Base-by-base conservation (phyloP, 2,797 vertebrate genomes). In the Muscicapa comitata region DNA sequence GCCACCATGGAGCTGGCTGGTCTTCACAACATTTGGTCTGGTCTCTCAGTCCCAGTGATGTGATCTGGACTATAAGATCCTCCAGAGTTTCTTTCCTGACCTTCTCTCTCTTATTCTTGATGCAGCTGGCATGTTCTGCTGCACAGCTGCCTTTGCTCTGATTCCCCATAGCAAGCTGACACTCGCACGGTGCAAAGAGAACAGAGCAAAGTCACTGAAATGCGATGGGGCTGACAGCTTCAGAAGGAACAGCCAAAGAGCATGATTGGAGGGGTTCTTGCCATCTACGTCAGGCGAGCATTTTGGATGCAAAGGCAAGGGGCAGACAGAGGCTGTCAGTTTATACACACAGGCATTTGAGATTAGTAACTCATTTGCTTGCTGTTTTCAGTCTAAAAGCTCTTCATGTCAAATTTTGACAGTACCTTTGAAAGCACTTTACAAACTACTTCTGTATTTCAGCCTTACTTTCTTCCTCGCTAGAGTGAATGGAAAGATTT, bases 281-380 rank as follows among this genome's bases (percentile, higher is more conserved):
- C 86, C 82, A 73, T 67, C 71, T 91, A 87, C 79, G 87, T 92
- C 81, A 93, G 65, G 88, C 88, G 88, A 94, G 40, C 7, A 20
- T 89, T 95, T 91, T 83, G 74, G 54, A 96, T 90, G 75, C 43
- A 95, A 80, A 95, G 63, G 70, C 84, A 95, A 86, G 80, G 90
- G 88, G 68, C 72, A 95, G 89, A 94, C 81, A 91, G 93, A 95
- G 96, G 71, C 75, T 96, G 95, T 93, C 94, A 96, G 21, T 6
- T 93, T 86, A 83, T 74, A 57, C 50, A 92, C 57, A 92, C 25
- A 94, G 72, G 40, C 31, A 43, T 84, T 91, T 94, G 66, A 95
- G 76, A 96, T 95, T 91, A 96, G 84, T 86, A 91, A 73, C 91
- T 95, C 85, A 90, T 96, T 95, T 95, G 90, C 86, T 92, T 87